Evolutionary conservation across 2,113 vertebrate genomes (phyloP).

Genomic region (Lanius ludovicianus): DNA sequence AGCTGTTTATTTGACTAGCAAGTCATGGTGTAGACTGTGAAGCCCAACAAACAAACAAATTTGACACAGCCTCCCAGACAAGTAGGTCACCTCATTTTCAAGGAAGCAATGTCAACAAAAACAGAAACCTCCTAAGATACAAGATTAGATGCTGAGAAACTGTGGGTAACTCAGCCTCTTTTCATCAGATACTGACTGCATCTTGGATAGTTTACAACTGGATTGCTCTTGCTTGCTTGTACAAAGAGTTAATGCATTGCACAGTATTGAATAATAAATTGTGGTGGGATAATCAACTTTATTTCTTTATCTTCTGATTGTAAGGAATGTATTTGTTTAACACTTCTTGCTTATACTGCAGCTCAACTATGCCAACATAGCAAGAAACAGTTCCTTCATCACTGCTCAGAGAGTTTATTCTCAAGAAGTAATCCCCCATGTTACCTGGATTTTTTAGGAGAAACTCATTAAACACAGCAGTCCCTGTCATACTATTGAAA

Average conservation of each 20-base stretch:
- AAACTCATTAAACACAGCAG: neutral
- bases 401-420: neutral
- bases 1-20: neutral
- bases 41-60: conserved; percentile 16
- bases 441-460: neutral
- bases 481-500: too few relatives aligned
- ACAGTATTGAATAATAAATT: neutral
- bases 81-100: conserved; percentile 25
- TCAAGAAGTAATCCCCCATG: neutral
- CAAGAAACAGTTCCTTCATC: neutral
- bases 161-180: neutral
- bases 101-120: neutral
- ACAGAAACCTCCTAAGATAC: neutral
- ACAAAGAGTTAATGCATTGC: neutral
- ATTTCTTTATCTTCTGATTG: neutral
- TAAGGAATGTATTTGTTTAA: neutral
- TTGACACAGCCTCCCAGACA: conserved; percentile 4
- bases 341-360: neutral
- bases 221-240: neutral
- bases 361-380: neutral
- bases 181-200: neutral
- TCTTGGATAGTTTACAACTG: neutral
- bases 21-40: neutral
- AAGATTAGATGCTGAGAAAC: neutral
- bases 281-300: neutral